These are phyloP conservation scores for Phanerotoma sp. DNA, from an alignment of 2,888 invertebrate genomes.

Conservation along the genomic window DNA sequence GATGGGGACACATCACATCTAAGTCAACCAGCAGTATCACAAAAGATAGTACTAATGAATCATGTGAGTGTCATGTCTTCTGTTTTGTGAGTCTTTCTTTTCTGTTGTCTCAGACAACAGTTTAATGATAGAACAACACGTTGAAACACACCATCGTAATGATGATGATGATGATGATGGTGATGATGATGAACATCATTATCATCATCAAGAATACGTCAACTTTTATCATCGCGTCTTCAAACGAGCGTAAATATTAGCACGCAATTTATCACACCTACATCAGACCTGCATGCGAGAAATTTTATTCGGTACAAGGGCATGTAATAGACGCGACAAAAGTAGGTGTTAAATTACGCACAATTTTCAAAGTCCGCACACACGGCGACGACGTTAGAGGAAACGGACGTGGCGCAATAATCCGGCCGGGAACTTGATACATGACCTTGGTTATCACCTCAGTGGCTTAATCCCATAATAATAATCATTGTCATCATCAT, in stretches of 20 bases:
- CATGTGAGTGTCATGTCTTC: no score
- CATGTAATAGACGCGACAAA: constrained; percentile 4
- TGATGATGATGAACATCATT: neutral
- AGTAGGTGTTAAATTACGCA: constrained; percentile 16
- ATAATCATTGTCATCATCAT: neutral
- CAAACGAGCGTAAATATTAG: neutral
- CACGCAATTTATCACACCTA: constrained; percentile 1
- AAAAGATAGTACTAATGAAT: no score
- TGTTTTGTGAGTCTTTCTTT: no score
- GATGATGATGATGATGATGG: neutral
- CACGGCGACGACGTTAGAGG: constrained; percentile 9
- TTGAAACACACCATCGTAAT: no score
- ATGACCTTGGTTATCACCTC: constrained; percentile 51
- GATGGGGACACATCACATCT: no score
- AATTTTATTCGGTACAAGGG: constrained; percentile 6
- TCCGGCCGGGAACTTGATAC: constrained; percentile 49
- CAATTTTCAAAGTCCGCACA: constrained; percentile 15
- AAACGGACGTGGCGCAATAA: constrained; percentile 44
- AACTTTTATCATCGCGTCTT: constrained; percentile 4
- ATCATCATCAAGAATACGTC: neutral
- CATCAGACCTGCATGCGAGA: no score
- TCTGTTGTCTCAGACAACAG: no score
- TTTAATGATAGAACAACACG: no score
- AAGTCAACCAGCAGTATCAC: no score
- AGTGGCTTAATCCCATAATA: constrained; percentile 1